A percentile compares a stretch with the other conserved stretches of the same genome.
These are phyloP conservation scores for Sardinella longiceps DNA, from an alignment of 2,797 vertebrate species.

Conservation along the genomic window DNA sequence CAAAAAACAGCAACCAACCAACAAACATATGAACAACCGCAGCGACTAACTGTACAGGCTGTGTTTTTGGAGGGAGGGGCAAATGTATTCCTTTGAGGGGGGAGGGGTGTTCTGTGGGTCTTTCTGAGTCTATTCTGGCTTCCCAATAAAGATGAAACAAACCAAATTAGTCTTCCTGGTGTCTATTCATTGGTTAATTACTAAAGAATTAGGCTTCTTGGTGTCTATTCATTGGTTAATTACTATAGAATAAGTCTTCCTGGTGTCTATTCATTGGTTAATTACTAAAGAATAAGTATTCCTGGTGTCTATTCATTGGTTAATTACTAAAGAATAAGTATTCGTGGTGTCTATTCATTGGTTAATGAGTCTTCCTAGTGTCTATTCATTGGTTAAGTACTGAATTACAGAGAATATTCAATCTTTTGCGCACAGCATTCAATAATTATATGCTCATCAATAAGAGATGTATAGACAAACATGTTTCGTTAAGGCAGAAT, in stretches of 20 bases:
- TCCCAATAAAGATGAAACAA: slow-evolving; percentile 49
- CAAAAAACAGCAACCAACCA: neutral
- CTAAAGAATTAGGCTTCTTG: neutral
- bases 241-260: too few species aligned
- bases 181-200: neutral
- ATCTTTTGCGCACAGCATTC: neutral
- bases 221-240: neutral
- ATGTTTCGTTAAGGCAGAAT: neutral
- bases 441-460: neutral
- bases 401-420: neutral
- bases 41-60: slow-evolving; percentile 17
- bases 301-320: neutral
- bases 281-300: neutral
- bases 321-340: too few species aligned
- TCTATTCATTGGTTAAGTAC: neutral
- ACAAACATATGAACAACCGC: too few species aligned
- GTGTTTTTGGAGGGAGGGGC: slow-evolving; percentile 8
- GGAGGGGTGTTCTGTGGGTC: slow-evolving; percentile 18
- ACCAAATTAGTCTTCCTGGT: neutral
- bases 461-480: neutral
- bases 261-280: too few species aligned
- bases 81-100: neutral
- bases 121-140: slow-evolving; percentile 35
- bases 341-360: neutral
- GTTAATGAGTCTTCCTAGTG: neutral